Evolutionary conservation across 2,888 invertebrate genomes (phyloP), one percentile per base, ranked within the genome.

Genomic region (Trissolcus japonicus): DNA sequence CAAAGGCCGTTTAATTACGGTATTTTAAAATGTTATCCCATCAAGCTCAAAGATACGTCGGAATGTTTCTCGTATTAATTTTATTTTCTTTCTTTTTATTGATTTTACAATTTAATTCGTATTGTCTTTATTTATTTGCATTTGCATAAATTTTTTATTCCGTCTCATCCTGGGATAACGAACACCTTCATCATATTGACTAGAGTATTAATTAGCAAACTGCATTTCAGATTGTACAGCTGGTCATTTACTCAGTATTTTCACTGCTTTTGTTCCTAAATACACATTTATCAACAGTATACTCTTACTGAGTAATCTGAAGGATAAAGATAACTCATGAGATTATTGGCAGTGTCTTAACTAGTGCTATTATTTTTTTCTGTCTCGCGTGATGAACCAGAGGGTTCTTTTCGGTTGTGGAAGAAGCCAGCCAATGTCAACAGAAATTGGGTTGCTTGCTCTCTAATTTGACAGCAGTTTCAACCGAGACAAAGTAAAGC

Each of bases 391-490:
- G 56, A 71, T 66, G 59, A 62, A 57, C 62, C 54, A 17, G 17
- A 16, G 19, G 40, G 48, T n/a, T 71, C 74, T 76, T 78, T 78
- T 56, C 43, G 62, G 53, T 17, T 46, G 60, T 46, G 54, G 51
- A 76, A 57, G 73, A 76, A 81, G 78, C 79, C 76, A 75, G 75
- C 79, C 77, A 78, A 76, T 74, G 79, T 79, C 78, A 72, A 76
- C 79, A 79, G 60, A 75, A 81, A 80, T 80, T 76, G 79, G 80
- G 73, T 56, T 53, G 75, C 66, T 75, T 74, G 78, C 80, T 80
- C 80, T 81, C 73, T 83, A 83, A 83, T 83, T 82, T 80, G 78
- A 79, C 79, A 71, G 72, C 66, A 74, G 68, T 79, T 79, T 57
- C 60, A 54, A 57, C 50, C 65, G 75, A 81, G 79, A 82, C 81